A percentile compares a stretch with the other conserved stretches of the same genome.
phyloP scores from a whole-genome alignment of 2,113 vertebrate species.

The Nettapus auritus region DNA sequence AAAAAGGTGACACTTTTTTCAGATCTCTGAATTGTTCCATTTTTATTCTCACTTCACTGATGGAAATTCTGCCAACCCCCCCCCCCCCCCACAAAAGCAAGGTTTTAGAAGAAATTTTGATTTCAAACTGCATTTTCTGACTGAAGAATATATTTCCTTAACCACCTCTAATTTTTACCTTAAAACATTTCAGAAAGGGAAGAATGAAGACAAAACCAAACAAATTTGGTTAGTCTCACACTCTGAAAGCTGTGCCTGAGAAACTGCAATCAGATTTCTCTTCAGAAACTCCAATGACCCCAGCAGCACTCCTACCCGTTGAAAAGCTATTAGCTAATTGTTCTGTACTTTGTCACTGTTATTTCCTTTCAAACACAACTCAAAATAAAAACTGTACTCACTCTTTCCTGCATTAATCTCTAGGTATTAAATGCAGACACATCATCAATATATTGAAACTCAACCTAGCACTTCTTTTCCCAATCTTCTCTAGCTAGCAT shows the following conservation, averaged over 20 bases:
- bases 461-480: neutral
- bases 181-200: neutral
- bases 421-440: neutral
- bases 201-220: neutral
- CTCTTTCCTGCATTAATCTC: neutral
- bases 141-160: neutral
- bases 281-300: fast-evolving
- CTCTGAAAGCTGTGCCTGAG: neutral
- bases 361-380: neutral
- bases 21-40: neutral
- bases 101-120: neutral
- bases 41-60: neutral
- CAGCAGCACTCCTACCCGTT: neutral
- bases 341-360: neutral
- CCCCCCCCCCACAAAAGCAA: neutral
- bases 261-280: neutral
- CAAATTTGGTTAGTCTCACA: neutral
- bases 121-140: neutral
- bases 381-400: neutral
- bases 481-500: neutral
- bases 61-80: neutral
- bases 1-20: neutral
- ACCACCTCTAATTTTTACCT: neutral
- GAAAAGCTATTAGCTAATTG: neutral
- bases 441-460: neutral